phyloP scores from a whole-genome alignment of 2,888 invertebrate genomes.

The Scaptomyza flava region DNA sequence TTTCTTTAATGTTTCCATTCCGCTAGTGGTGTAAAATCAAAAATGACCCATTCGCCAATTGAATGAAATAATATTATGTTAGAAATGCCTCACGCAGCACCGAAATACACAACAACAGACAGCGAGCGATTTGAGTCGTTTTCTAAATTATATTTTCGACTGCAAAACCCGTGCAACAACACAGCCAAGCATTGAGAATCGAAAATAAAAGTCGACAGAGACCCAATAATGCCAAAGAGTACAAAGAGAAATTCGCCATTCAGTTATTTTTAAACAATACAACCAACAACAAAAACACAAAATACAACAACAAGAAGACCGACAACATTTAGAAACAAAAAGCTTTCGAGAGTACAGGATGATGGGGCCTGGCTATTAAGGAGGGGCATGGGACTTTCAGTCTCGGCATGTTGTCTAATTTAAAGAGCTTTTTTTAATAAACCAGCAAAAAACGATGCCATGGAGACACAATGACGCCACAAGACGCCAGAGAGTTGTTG shows the following conservation, averaged over 20 bases:
- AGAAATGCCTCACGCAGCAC: constrained; percentile 48
- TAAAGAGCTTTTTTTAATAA: constrained; percentile 50
- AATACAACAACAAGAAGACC: constrained; percentile 12
- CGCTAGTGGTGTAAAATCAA: constrained; percentile 1
- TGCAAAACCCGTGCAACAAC: constrained; percentile 32
- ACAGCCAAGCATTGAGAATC: constrained; percentile 2
- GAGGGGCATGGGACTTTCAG: constrained; percentile 4
- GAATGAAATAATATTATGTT: constrained; percentile 36
- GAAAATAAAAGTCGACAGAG: constrained; percentile 30
- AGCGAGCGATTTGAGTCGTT: constrained; percentile 76
- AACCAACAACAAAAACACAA: constrained; percentile 5
- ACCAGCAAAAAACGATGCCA: constrained; percentile 48
- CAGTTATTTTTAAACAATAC: constrained; percentile 69
- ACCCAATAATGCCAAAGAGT: constrained; percentile 48
- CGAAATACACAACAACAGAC: constrained; percentile 50
- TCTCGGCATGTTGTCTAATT: constrained; percentile 39
- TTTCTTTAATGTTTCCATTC: constrained; percentile 84
- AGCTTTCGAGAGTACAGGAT: constrained; percentile 61
- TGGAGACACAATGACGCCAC: constrained; percentile 44
- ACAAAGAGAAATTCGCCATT: constrained; percentile 61
- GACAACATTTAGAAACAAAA: constrained; percentile 42
- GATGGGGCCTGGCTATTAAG: constrained; percentile 30
- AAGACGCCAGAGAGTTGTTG: constrained; percentile 59
- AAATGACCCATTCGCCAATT: constrained; percentile 37
- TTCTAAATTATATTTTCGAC: constrained; percentile 77